These are phyloP conservation scores for Amphipyra tragopoginis DNA, from an alignment of 2,888 invertebrate species.

Conservation along the genomic window DNA sequence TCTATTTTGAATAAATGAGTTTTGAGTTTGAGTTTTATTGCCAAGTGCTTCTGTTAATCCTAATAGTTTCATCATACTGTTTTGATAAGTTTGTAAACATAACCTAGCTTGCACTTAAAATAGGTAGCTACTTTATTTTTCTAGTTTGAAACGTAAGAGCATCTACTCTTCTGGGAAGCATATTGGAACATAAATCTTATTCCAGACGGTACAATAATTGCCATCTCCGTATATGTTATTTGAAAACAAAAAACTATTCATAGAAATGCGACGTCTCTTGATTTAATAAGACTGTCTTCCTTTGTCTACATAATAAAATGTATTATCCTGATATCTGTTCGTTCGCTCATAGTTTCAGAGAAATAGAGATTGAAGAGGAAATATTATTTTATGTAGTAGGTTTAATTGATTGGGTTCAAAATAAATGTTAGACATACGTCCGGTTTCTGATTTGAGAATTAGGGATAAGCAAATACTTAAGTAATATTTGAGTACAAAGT, in stretches of 20 bases:
- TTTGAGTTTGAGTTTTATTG: too few relatives aligned
- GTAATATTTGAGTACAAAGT: too few relatives aligned
- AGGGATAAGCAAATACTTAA: too few relatives aligned
- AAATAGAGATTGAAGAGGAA: conserved; percentile 8
- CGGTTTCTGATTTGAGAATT: too few relatives aligned
- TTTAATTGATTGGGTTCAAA: neutral
- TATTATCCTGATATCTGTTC: conserved; percentile 1
- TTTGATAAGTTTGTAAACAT: too few relatives aligned
- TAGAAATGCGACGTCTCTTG: conserved; percentile 22
- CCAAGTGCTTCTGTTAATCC: too few relatives aligned
- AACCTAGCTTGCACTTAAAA: too few relatives aligned
- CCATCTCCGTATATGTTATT: conserved; percentile 21
- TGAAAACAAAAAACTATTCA: conserved; percentile 30
- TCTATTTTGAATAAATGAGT: too few relatives aligned
- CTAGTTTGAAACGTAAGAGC: conserved; percentile 5
- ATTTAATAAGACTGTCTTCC: conserved; percentile 35
- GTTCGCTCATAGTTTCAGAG: neutral
- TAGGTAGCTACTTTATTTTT: too few relatives aligned
- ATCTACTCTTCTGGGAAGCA: conserved; percentile 8
- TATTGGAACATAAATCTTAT: conserved; percentile 33
- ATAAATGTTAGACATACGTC: too few relatives aligned
- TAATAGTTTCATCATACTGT: too few relatives aligned
- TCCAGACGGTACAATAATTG: conserved; percentile 22
- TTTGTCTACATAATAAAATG: conserved; percentile 23
- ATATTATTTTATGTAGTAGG: neutral